Conservation (phyloP, 2,113 vertebrate species). For the Pollimyrus isidori region DNA sequence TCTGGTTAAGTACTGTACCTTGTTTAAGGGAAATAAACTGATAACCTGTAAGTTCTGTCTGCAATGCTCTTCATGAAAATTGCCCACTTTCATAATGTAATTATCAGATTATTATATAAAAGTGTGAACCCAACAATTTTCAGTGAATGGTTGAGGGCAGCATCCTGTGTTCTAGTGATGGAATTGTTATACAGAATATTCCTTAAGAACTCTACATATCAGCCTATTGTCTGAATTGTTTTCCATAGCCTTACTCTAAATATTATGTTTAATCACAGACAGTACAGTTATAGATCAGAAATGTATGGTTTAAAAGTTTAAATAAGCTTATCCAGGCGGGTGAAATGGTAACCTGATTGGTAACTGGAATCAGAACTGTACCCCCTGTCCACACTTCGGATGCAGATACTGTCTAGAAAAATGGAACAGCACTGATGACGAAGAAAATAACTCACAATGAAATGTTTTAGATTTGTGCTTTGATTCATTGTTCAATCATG, state of each 20-base stretch:
- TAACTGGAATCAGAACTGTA: background rate
- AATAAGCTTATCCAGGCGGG: background rate
- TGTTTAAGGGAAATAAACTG: background rate
- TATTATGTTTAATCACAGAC: background rate
- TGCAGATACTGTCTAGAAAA: conserved; percentile 41
- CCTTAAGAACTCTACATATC: background rate
- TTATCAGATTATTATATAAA: background rate
- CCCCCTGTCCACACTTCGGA: conserved; percentile 16
- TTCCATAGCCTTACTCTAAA: background rate
- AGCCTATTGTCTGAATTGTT: background rate
- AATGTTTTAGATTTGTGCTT: conserved; percentile 33
- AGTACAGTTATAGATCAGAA: background rate
- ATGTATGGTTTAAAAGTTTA: background rate
- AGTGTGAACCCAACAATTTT: background rate
- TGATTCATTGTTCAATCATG: conserved; percentile 30
- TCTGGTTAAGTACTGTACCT: background rate
- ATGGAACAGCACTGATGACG: conserved; percentile 22
- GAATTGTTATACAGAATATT: background rate
- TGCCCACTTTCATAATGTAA: background rate
- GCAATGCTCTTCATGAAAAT: background rate
- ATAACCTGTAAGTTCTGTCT: background rate
- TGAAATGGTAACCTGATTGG: background rate
- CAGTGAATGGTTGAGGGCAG: background rate
- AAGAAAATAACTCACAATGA: conserved; percentile 25
- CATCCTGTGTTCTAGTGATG: background rate